phyloP scores from a whole-genome alignment of 1,140 invertebrate genomes.

The Luehdorfia chinensis region DNA sequence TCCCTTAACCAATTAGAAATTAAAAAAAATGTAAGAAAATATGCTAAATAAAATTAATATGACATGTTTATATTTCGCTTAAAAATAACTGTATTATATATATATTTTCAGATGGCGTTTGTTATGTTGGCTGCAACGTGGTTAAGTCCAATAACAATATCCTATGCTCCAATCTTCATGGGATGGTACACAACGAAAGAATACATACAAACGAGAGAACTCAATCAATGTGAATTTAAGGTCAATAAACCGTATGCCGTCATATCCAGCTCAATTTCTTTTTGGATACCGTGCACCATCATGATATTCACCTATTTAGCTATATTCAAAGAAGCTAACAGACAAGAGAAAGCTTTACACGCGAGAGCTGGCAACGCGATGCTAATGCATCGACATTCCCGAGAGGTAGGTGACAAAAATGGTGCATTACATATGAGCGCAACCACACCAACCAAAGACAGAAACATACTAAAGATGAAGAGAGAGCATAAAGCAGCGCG shows the following conservation, averaged over 20 bases:
- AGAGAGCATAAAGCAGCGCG: slow-evolving; percentile 97
- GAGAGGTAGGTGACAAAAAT: slow-evolving; percentile 79
- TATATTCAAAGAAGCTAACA: slow-evolving; percentile 94
- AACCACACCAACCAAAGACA: slow-evolving; percentile 90
- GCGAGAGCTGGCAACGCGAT: slow-evolving; percentile 87
- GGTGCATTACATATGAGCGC: slow-evolving; percentile 81
- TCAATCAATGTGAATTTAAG: slow-evolving; percentile 89
- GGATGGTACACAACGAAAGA: slow-evolving; percentile 93
- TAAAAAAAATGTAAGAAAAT: no score
- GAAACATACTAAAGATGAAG: slow-evolving; percentile 93
- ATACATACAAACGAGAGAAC: slow-evolving; percentile 80
- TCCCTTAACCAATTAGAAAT: no score
- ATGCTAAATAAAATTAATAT: no score
- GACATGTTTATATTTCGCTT: no score
- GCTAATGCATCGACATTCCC: slow-evolving; percentile 84
- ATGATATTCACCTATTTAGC: slow-evolving; percentile 95
- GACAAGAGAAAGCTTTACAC: slow-evolving; percentile 93
- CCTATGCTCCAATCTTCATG: slow-evolving; percentile 95
- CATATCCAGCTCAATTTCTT: slow-evolving; percentile 95
- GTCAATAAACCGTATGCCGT: slow-evolving; percentile 92
- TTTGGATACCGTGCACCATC: slow-evolving; percentile 97
- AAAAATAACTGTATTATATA: no score
- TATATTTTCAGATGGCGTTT: slow-evolving; percentile 82
- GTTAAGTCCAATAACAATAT: slow-evolving; percentile 94
- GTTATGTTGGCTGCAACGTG: slow-evolving; percentile 95